Percentiles rank a stretch among this genome's conserved stretches.
Conservation (phyloP, 2,113 vertebrate species). For the Brevimyrus niger region DNA sequence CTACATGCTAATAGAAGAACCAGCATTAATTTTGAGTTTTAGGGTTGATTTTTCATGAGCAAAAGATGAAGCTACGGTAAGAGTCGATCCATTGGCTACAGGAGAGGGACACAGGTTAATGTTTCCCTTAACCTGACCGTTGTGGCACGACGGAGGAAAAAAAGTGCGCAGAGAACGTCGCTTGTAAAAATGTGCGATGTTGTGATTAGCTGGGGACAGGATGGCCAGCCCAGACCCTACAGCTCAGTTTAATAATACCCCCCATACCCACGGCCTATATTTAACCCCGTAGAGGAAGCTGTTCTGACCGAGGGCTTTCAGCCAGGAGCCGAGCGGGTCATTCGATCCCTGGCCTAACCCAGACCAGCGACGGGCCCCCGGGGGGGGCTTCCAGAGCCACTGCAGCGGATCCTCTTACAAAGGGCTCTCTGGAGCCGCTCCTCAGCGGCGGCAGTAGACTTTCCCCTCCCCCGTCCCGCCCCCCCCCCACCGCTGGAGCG, state of each 20-base stretch:
- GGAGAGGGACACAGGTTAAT: background rate
- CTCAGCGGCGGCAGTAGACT: conserved; percentile 57
- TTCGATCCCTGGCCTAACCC: conserved; percentile 55
- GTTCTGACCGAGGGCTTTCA: conserved; percentile 80
- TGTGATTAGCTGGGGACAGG: conserved; percentile 11
- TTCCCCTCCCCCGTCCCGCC: conserved; percentile 26
- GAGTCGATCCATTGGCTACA: background rate
- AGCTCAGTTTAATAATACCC: conserved; percentile 76
- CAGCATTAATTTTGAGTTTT: background rate
- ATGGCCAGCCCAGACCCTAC: conserved; percentile 42
- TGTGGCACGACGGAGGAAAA: background rate
- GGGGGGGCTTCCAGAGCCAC: conserved; percentile 47
- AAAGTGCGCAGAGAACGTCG: background rate
- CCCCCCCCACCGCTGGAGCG: conserved; percentile 16
- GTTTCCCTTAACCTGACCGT: background rate
- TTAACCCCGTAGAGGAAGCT: conserved; percentile 85
- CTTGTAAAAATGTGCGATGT: background rate
- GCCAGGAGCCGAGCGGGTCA: conserved; percentile 78
- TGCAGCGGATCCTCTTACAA: conserved; percentile 57
- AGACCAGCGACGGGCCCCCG: conserved; percentile 35
- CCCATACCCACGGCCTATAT: conserved; percentile 66
- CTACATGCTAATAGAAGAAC: background rate
- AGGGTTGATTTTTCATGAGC: background rate
- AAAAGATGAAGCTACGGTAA: background rate
- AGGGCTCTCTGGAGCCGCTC: conserved; percentile 51